These are phyloP conservation scores for Drosophila ustulata DNA, from an alignment of 2,888 invertebrate genomes.

Conservation along the genomic window DNA sequence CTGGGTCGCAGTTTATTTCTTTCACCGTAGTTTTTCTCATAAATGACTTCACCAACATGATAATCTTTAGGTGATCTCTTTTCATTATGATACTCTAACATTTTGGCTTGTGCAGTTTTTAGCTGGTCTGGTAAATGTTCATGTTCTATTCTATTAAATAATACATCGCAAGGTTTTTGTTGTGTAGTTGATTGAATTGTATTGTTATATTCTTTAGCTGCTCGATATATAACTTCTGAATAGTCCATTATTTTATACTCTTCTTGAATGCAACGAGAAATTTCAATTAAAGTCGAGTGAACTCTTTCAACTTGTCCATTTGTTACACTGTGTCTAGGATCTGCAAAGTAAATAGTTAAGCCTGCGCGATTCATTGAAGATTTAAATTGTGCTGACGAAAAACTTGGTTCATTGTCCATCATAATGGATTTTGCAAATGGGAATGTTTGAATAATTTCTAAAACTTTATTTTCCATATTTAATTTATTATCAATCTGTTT, in stretches of 20 bases:
- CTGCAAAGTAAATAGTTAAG: conserved; percentile 13
- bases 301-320: conserved; percentile 9
- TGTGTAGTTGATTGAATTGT: too few relatives aligned
- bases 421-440: background rate
- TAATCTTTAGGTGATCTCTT: too few relatives aligned
- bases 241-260: conserved; percentile 10
- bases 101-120: too few relatives aligned
- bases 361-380: conserved; percentile 1
- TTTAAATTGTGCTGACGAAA: conserved; percentile 2
- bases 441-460: background rate
- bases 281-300: conserved; percentile 14
- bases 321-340: conserved; percentile 9
- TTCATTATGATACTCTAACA: too few relatives aligned
- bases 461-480: conserved; percentile 8
- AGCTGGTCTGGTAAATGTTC: too few relatives aligned
- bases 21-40: too few relatives aligned
- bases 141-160: too few relatives aligned
- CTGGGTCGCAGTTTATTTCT: too few relatives aligned
- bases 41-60: too few relatives aligned
- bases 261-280: conserved; percentile 17
- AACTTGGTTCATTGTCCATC: conserved; percentile 13
- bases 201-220: background rate
- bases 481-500: conserved; percentile 6
- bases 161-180: too few relatives aligned
- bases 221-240: conserved; percentile 10